phyloP scores from a whole-genome alignment of 2,888 invertebrate species.

The Steinernema scapterisci region DNA sequence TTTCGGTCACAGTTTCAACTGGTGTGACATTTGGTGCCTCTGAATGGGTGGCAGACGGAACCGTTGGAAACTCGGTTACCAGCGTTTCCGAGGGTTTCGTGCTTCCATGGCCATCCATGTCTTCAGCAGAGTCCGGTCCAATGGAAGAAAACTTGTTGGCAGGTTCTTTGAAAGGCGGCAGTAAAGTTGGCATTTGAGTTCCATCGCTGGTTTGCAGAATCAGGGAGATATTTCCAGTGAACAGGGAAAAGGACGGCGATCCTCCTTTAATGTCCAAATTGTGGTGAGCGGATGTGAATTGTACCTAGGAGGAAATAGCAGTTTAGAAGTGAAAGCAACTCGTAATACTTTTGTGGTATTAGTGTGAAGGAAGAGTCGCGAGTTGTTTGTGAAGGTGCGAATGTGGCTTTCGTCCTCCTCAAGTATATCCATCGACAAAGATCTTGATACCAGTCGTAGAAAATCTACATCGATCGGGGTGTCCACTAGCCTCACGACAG shows the following conservation, averaged over 20 bases:
- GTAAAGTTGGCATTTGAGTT: constrained; percentile 9
- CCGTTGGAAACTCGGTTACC: background rate
- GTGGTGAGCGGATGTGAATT: constrained; percentile 42
- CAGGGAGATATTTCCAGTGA: constrained; percentile 41
- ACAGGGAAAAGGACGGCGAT: constrained; percentile 36
- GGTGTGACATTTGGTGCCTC: background rate
- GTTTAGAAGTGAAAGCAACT: no score
- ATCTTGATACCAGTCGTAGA: background rate
- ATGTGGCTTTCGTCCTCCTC: background rate
- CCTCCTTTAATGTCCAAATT: constrained; percentile 43
- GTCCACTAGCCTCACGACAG: background rate
- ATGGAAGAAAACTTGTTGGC: constrained; percentile 34
- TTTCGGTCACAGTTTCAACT: background rate
- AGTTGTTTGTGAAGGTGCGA: background rate
- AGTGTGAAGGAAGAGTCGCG: background rate
- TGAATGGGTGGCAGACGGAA: background rate
- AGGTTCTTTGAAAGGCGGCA: constrained; percentile 33
- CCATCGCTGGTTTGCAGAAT: background rate
- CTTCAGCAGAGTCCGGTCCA: background rate
- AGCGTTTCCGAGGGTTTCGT: no score
- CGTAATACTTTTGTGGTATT: background rate
- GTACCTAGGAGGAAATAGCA: constrained; percentile 34
- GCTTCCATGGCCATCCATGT: background rate
- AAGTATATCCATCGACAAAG: constrained; percentile 7
- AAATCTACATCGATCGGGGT: background rate